Conservation (phyloP, 1,140 invertebrate species). For the Coptotermes formosanus region DNA sequence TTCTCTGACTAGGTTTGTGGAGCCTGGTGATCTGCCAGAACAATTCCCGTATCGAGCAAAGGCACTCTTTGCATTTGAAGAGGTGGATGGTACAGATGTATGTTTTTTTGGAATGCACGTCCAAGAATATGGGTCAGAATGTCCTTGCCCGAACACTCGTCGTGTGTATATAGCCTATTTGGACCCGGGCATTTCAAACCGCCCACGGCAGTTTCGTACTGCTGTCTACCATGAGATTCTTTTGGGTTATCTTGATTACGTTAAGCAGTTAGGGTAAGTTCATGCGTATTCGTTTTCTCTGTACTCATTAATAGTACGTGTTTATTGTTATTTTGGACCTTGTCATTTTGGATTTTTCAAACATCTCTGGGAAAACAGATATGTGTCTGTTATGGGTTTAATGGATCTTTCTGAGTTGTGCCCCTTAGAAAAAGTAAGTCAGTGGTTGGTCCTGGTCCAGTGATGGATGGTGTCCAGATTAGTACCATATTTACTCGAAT, state of each 20-base stretch:
- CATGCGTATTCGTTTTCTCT: background rate
- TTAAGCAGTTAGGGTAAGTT: slow-evolving; percentile 86
- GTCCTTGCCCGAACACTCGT: slow-evolving; percentile 90
- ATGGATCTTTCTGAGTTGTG: too few relatives aligned
- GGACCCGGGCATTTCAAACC: slow-evolving; percentile 99
- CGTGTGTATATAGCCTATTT: slow-evolving; percentile 99
- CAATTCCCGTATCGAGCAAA: slow-evolving; percentile 97
- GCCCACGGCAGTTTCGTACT: slow-evolving; percentile 93
- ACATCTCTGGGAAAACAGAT: too few relatives aligned
- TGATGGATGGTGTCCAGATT: too few relatives aligned
- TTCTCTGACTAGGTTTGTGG: slow-evolving; percentile 73
- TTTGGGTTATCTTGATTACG: slow-evolving; percentile 98
- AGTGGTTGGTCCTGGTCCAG: too few relatives aligned
- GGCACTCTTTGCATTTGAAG: slow-evolving; percentile 99
- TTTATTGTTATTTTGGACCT: too few relatives aligned
- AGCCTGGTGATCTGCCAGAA: slow-evolving; percentile 82
- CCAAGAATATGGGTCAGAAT: slow-evolving; percentile 98
- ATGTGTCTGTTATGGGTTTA: too few relatives aligned
- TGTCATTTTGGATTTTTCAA: too few relatives aligned
- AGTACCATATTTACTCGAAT: too few relatives aligned
- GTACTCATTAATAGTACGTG: too few relatives aligned
- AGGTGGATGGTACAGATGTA: slow-evolving; percentile 96
- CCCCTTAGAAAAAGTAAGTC: too few relatives aligned
- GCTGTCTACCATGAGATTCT: slow-evolving; percentile 99
- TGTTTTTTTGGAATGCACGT: slow-evolving; percentile 99